A percentile compares a stretch with the other conserved stretches of the same genome.
Evolutionary conservation across 2,113 vertebrate species (phyloP).

Genomic region (Rissa tridactyla): DNA sequence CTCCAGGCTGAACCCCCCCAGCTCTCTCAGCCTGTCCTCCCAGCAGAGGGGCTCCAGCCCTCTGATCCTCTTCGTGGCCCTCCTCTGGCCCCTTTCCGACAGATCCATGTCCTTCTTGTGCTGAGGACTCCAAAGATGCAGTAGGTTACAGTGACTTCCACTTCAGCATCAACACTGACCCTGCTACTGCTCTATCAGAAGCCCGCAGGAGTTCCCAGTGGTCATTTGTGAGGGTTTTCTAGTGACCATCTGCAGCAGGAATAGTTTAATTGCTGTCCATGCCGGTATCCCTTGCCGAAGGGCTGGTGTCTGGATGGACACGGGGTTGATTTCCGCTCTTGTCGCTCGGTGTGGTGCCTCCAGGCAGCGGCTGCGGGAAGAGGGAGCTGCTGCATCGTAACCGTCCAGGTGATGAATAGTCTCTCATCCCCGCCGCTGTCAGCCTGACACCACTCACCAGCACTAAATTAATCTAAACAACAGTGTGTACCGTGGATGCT

Average conservation of each 20-base stretch:
- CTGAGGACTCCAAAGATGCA: background rate
- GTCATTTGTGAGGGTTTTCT: background rate
- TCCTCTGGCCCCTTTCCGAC: background rate
- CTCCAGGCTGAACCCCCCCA: background rate
- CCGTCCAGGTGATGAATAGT: conserved; percentile 14
- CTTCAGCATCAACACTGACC: background rate
- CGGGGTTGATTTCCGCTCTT: background rate
- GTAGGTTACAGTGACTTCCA: background rate
- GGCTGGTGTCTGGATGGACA: background rate
- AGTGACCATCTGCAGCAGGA: background rate
- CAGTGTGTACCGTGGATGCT: background rate
- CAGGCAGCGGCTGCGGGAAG: background rate
- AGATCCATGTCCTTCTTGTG: background rate
- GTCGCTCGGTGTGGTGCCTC: background rate
- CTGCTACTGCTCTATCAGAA: background rate
- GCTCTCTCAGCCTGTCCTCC: background rate
- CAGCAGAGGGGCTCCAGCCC: background rate
- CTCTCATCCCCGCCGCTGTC: background rate
- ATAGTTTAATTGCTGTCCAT: background rate
- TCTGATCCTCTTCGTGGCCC: background rate
- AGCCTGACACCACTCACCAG: conserved; percentile 17
- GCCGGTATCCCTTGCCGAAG: rapidly evolving
- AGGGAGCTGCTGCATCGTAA: background rate
- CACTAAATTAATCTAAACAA: conserved; percentile 41
- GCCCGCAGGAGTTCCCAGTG: conserved; percentile 35